Conservation (phyloP, 35 echinoderm and acorn worm species). For the Stichopus chloronotus region DNA sequence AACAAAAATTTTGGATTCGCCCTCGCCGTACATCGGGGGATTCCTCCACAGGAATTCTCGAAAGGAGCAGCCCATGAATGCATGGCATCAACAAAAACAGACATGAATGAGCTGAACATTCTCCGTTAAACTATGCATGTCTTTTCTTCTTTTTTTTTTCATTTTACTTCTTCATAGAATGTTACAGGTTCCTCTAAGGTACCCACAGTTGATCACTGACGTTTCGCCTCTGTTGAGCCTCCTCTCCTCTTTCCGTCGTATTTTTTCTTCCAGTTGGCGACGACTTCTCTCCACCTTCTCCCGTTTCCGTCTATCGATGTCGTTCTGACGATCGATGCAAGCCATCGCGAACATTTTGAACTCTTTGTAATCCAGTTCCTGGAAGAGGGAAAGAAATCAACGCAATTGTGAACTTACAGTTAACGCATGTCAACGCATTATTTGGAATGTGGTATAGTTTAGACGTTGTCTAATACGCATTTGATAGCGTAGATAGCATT, state of each 20-base stretch:
- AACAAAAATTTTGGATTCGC: too few species aligned
- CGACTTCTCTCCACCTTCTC: constrained; percentile 73
- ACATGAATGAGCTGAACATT: too few species aligned
- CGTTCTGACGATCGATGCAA: constrained; percentile 94
- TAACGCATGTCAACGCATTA: background rate
- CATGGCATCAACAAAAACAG: too few species aligned
- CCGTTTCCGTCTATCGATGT: constrained; percentile 83
- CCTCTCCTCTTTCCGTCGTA: constrained; percentile 23
- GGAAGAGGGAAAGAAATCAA: background rate
- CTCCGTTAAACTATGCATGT: too few species aligned
- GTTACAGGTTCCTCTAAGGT: background rate
- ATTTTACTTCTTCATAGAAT: background rate
- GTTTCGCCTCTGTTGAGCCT: background rate
- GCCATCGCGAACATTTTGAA: constrained; percentile 99
- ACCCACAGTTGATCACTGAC: background rate
- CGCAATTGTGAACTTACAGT: background rate
- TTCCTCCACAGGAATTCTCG: too few species aligned
- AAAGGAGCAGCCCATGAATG: too few species aligned
- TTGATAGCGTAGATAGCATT: too few species aligned
- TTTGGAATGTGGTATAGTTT: background rate
- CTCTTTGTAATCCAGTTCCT: constrained; percentile 97
- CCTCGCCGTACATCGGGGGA: too few species aligned
- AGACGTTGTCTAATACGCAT: too few species aligned
- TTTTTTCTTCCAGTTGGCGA: constrained; percentile 62
- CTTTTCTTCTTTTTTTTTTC: too few species aligned